Base-by-base conservation (phyloP, 2,888 invertebrate genomes). In the Merodon equestris region DNA sequence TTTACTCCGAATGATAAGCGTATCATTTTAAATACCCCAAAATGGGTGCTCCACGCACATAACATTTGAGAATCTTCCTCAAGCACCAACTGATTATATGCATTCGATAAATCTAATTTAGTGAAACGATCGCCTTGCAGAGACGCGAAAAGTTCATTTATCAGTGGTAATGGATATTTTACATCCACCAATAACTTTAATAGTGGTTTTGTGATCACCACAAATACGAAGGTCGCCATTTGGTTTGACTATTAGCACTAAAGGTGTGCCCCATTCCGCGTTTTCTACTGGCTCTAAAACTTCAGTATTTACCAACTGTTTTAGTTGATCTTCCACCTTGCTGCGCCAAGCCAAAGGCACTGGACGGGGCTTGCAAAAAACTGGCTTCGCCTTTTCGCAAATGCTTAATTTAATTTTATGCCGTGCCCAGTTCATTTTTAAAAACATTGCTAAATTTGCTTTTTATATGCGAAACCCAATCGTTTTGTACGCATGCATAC, bases 291-390 rank as follows among this genome's bases (percentile, higher is more conserved):
- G 64, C 5, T 57, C 57, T 15, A 51, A 48, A 0, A 64, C 53
- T 1, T 51, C 47, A 13, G 19, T 19, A 12, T 27, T 7, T 14
- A 57, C 15, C 13, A 72, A 38, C 3, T 57, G 15, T 18, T 42
- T 10, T 14, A 70, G 14, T 60, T 68, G 54, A 1, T 44, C 54
- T 45, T 66, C 72, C 15, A 79, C 34, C 45, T 63, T 58, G 9
- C 5, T 9, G 53, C 64, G 58, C 60, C 60, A 79, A 1, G 70
- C 64, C 7, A 79, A 34, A 0, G 70, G 70, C 9, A 61, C 13
- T 14, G 61, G 70, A 14, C 70, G 14, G 0, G 54, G 54, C 36
- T 61, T 61, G 15, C 53, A 61, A 56, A 54, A 70, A n/a, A 61
- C 36, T 3, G 70, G 56, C n/a, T 61, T 68, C 15, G 45, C 19